Base-by-base conservation (phyloP, 2,113 vertebrate genomes). In the Peromyscus maniculatus region DNA sequence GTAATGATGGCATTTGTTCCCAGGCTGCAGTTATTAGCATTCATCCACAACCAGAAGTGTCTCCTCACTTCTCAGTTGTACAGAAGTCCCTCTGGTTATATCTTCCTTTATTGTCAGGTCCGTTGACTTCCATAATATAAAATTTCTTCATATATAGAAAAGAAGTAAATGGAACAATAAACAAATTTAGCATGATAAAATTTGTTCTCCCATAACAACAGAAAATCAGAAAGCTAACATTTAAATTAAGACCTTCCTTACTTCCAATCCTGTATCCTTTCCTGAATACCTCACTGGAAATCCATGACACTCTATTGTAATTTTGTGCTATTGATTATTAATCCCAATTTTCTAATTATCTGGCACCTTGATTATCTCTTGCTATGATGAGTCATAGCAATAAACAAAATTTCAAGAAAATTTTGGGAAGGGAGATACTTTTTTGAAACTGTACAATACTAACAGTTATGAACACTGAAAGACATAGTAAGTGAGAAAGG, bases 311-410 rank as follows among this genome's bases (percentile, higher is more conserved):
- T 17, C 21, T 22, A 9, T 43, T 78, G n/a, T 89, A 24, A 82
- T 87, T 84, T 84, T 91, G 31, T 77, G 19, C 7, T 91, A 77
- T 95, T 83, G 82, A 93, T 95, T 92, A 74, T 91, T 57, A 93
- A 21, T 97, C 89, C 33, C 89, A 86, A 96, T 96, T 97, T 94
- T 88, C 24, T 62, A 82, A 96, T 94, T 97, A 93, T 67, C 24
- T 62, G 31, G 11, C 4, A 90, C 3, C 66, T 93, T 89, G n/a
- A 77, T 96, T 95, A 15, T 6, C 82, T 91, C 52, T 93, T 87
- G 62, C 52, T 69, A 52, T 78, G 82, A 39, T 87, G 26, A 91
- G 75, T 96, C 62, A 74, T 43, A 3, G 46, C 28, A 83, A 83
- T 89, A 57, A 12, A 55, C 15, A 71, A 31, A 31, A 36, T 74